phyloP scores from a whole-genome alignment of 2,113 vertebrate species.

The Struthidea cinerea region DNA sequence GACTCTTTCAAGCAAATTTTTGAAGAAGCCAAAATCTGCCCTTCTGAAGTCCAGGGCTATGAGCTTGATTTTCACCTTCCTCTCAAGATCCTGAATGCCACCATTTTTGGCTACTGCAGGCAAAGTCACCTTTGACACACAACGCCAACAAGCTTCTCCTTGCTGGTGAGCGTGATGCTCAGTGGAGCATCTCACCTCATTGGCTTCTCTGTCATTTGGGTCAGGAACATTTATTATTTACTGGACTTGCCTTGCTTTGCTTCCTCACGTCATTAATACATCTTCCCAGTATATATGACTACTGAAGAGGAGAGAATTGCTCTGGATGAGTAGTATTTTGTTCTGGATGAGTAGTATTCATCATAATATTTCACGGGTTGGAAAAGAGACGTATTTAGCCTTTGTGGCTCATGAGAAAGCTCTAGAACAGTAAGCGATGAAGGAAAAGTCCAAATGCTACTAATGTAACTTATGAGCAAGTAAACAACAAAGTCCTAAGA shows the following conservation, averaged over 20 bases:
- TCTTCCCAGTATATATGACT: background rate
- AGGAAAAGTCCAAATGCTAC: background rate
- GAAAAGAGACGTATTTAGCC: background rate
- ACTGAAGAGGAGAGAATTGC: background rate
- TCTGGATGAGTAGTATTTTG: background rate
- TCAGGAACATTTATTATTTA: background rate
- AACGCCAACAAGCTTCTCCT: background rate
- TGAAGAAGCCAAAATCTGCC: background rate
- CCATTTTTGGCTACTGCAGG: background rate
- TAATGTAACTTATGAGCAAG: background rate
- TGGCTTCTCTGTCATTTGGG: background rate
- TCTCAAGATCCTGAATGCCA: background rate
- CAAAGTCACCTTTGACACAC: background rate
- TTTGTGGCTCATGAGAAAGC: background rate
- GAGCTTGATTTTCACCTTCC: background rate
- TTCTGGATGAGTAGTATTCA: background rate
- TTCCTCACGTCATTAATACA: background rate
- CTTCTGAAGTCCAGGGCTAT: background rate
- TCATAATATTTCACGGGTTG: background rate
- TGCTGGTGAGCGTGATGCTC: background rate
- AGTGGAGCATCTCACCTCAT: background rate
- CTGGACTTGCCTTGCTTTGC: background rate
- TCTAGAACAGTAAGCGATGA: background rate
- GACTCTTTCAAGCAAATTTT: background rate
- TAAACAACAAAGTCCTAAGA: background rate